Conservation (phyloP, 2,797 vertebrate species). For the Eidolon dupreanum region DNA sequence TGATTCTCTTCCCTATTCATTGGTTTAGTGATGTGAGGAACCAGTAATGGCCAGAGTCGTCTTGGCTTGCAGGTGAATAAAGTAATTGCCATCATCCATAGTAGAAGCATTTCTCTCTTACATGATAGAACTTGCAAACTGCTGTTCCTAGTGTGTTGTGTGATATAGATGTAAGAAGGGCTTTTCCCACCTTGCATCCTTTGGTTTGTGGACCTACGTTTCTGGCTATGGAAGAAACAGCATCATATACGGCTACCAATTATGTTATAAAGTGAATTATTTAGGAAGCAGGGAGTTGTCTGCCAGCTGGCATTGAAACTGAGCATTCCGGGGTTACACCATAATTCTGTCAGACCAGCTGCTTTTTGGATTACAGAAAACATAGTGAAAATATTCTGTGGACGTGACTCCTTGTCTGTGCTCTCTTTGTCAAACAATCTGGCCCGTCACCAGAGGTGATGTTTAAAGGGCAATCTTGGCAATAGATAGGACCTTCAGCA, state of each 20-base stretch:
- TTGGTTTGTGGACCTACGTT: background rate
- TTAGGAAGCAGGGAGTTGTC: background rate
- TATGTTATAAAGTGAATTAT: constrained; percentile 45
- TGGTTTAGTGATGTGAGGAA: background rate
- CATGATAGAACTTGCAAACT: background rate
- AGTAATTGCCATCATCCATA: background rate
- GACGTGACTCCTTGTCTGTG: background rate
- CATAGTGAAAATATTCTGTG: background rate
- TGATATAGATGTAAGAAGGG: background rate
- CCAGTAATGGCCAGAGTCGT: background rate
- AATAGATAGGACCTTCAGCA: background rate
- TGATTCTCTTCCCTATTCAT: background rate
- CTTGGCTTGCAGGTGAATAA: background rate
- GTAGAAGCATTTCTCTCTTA: background rate
- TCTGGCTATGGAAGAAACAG: background rate
- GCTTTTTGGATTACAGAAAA: constrained; percentile 20
- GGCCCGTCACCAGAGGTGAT: background rate
- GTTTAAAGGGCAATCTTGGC: background rate
- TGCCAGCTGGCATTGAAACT: constrained; percentile 46
- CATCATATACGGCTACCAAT: background rate
- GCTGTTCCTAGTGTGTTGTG: background rate
- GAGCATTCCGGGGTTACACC: constrained; percentile 44
- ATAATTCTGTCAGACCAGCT: constrained; percentile 50
- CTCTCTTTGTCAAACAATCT: background rate
- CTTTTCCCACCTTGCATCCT: background rate